Percentiles rank a stretch among this genome's conserved stretches.
These are phyloP conservation scores for Acropternis orthonyx DNA, from an alignment of 2,797 vertebrate species.

Conservation along the genomic window DNA sequence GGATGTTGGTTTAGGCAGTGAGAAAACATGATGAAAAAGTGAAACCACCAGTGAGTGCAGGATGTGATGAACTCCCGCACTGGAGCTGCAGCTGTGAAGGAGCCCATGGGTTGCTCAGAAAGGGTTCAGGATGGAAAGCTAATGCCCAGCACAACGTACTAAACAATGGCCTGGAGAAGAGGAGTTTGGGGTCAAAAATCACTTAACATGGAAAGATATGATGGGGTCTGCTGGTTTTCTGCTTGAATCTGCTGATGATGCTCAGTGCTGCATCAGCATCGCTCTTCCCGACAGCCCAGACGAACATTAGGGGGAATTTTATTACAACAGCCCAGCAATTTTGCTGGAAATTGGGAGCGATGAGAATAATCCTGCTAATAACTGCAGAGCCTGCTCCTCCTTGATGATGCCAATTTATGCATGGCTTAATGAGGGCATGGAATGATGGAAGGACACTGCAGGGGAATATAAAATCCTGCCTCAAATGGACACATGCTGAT, in stretches of 20 bases:
- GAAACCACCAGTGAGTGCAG: fast-evolving
- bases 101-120: background rate
- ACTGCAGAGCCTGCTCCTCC: background rate
- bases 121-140: background rate
- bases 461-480: background rate
- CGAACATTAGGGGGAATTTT: background rate
- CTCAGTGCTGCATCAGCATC: background rate
- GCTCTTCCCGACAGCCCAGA: background rate
- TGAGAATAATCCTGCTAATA: slow-evolving; percentile 41
- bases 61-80: fast-evolving
- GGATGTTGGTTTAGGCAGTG: background rate
- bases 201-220: fast-evolving
- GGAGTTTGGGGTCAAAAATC: background rate
- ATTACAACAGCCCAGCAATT: background rate
- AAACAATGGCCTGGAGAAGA: background rate
- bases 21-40: background rate
- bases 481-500: background rate
- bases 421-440: background rate
- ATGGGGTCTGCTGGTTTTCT: background rate
- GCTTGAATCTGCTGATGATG: background rate
- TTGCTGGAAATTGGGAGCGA: background rate
- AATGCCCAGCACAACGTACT: fast-evolving
- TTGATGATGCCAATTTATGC: background rate
- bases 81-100: background rate
- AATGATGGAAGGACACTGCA: background rate